Conservation (phyloP, 2,113 vertebrate species). For the Urocynchramus pylzowi region DNA sequence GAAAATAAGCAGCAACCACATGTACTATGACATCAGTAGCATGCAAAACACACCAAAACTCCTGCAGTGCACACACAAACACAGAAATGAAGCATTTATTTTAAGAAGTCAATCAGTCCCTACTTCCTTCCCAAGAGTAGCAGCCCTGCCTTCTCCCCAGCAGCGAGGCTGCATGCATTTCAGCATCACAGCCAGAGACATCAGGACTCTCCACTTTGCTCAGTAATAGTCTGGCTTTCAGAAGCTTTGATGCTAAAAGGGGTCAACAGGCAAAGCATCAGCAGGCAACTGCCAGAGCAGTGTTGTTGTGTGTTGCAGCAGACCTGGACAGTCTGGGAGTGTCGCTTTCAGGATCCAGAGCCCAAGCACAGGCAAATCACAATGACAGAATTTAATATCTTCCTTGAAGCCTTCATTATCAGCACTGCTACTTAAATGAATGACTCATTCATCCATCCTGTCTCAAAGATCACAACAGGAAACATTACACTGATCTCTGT, state of each 20-base stretch:
- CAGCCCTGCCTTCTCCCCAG: not conserved
- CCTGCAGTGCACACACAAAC: not conserved
- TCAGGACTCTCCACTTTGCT: not conserved
- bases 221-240: not conserved
- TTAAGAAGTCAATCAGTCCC: not conserved
- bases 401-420: constrained; percentile 27
- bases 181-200: not conserved
- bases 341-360: not conserved
- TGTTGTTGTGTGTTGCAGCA: not conserved
- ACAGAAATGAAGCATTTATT: not conserved
- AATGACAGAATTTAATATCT: constrained; percentile 24
- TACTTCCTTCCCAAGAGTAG: not conserved
- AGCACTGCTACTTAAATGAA: constrained; percentile 35
- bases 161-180: not conserved
- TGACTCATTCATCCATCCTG: constrained; percentile 34
- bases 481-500: constrained; percentile 28
- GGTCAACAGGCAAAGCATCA: not conserved
- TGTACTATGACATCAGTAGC: not conserved
- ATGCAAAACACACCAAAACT: not conserved
- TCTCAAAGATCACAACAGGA: constrained; percentile 56
- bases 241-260: not conserved
- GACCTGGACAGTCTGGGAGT: not conserved
- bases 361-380: not conserved
- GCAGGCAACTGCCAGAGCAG: not conserved
- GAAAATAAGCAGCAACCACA: not conserved